Evolutionary conservation across 2,797 vertebrate species (phyloP), one percentile per base, ranked within the genome.

Genomic region (Fistularia tabacaria): DNA sequence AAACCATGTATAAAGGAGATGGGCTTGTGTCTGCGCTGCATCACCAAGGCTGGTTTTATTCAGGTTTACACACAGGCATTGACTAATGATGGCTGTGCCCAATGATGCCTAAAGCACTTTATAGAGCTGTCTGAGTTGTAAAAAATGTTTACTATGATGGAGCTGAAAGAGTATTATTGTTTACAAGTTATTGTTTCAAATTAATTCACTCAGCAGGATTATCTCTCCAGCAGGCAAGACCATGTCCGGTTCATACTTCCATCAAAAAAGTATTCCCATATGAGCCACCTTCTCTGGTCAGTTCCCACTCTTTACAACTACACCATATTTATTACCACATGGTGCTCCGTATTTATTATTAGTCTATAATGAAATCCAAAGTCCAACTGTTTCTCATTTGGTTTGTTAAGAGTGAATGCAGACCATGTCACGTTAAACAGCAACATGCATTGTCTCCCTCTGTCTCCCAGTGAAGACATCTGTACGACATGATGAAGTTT

Each of bases 401-500:
- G 65, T 77, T 82, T 85, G 75, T 79, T 81, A 62, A 38, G 73
- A 78, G 64, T 8, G 64, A 69, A 67, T 59, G 54, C 59, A 64
- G 77, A 45, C 77, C 65, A 12, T 78, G 87, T 90, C 82, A 81
- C 64, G 80, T 87, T 87, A 89, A 89, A 88, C 79, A 87, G 86
- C 81, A 83, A 85, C 83, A 84, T 56, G 77, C 70, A 6, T 73
- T 53, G 65, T 65, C 76, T 73, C 73, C 61, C 68, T 80, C 78
- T 81, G 71, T 68, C 81, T 80, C 76, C 66, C 76, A 59, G 83
- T 85, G 87, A 88, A 88, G 86, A 90, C 90, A 90, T 91, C 88
- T 91, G 90, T 90, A 89, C 83, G 69, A 90, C 90, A 90, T 89
- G 89, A 90, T 91, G 89, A 90, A 89, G 88, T 88, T 91, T 92